Percentiles rank a stretch among this genome's conserved stretches.
These are phyloP conservation scores for Caenorhabditis uteleia DNA, from an alignment of 2,888 invertebrate genomes.

Conservation along the genomic window DNA sequence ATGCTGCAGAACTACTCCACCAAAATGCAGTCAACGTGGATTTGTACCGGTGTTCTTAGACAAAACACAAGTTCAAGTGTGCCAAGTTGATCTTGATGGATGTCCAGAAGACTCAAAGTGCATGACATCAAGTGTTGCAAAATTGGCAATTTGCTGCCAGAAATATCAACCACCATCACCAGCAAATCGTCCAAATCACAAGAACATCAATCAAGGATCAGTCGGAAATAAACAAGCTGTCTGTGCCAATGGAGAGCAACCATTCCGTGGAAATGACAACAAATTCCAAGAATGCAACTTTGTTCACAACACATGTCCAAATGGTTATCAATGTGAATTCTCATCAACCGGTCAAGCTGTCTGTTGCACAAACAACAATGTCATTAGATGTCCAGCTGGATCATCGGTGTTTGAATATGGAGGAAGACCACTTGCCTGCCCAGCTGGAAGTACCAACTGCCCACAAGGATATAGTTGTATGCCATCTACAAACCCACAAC, in stretches of 20 bases:
- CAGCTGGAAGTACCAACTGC: constrained; percentile 60
- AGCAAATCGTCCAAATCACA: constrained; percentile 17
- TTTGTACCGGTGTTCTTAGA: constrained; percentile 53
- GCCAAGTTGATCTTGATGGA: constrained; percentile 44
- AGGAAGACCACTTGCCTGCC: constrained; percentile 67
- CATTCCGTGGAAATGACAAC: constrained; percentile 35
- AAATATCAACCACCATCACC: constrained; percentile 44
- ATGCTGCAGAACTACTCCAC: constrained; percentile 50
- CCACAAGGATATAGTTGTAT: constrained; percentile 60
- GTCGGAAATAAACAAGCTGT: constrained; percentile 20
- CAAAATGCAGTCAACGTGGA: constrained; percentile 51
- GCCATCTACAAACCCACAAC: constrained; percentile 57
- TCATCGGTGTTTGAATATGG: constrained; percentile 63
- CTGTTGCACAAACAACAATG: constrained; percentile 49
- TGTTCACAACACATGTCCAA: constrained; percentile 65
- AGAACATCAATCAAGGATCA: constrained; percentile 35
- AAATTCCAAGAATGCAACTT: constrained; percentile 60
- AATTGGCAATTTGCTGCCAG: constrained; percentile 56
- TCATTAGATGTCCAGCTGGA: constrained; percentile 59
- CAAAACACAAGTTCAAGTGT: constrained; percentile 55
- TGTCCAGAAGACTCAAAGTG: constrained; percentile 56
- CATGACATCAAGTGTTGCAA: constrained; percentile 52
- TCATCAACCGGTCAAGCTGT: constrained; percentile 56
- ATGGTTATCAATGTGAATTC: constrained; percentile 63
- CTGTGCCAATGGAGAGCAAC: constrained; percentile 46